phyloP scores from a whole-genome alignment of 2,797 vertebrate genomes.

The Pitangus sulphuratus region DNA sequence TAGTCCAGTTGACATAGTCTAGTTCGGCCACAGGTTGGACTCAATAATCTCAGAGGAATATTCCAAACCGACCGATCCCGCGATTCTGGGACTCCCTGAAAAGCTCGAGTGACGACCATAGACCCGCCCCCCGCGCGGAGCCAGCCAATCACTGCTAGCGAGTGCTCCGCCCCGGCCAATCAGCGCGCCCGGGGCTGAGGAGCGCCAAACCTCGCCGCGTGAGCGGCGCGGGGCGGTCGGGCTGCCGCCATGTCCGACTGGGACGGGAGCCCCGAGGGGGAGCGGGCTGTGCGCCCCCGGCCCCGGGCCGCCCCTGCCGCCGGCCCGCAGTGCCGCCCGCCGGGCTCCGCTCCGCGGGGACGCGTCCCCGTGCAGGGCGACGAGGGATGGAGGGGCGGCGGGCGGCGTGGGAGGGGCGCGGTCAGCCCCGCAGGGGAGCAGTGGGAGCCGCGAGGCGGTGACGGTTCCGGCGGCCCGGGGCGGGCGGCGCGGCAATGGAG shows the following conservation, averaged over 20 bases:
- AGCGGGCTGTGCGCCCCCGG: not conserved
- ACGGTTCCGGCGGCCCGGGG: not conserved
- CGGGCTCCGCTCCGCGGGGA: too few relatives aligned
- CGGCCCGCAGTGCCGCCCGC: not conserved
- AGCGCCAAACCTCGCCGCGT: accelerated
- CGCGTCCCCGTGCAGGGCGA: not conserved
- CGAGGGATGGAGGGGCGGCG: accelerated
- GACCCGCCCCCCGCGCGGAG: accelerated
- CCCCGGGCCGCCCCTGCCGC: too few relatives aligned
- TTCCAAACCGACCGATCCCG: accelerated
- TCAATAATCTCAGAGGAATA: accelerated
- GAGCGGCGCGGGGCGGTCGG: accelerated
- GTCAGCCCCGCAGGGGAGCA: not conserved
- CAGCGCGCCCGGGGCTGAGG: not conserved
- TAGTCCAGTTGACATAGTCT: accelerated
- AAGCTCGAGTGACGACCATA: accelerated
- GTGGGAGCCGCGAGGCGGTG: not conserved
- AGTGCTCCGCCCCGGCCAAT: not conserved
- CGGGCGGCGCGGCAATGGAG: not conserved
- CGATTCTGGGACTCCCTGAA: accelerated
- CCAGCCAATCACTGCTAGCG: conserved; percentile 18
- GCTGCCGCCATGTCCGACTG: conserved; percentile 4
- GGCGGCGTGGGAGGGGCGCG: not conserved
- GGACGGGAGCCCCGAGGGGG: not conserved
- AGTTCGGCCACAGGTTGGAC: accelerated